Evolutionary conservation across 1,140 invertebrate genomes (phyloP).

Genomic region (Harlomillsia oculata): DNA sequence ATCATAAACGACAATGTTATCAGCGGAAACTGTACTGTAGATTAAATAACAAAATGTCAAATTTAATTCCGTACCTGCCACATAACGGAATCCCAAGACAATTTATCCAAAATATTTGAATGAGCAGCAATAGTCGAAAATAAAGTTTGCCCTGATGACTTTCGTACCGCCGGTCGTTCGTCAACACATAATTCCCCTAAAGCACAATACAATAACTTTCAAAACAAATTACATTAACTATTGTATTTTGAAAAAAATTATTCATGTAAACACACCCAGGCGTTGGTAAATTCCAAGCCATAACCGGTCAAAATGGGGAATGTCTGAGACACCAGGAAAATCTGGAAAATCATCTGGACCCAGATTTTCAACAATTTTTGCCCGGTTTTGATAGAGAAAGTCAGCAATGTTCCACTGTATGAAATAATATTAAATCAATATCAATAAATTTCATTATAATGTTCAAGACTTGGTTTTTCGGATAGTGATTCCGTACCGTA

Average conservation of each 20-base stretch:
- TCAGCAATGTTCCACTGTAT: constrained; percentile 97
- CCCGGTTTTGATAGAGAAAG: constrained; percentile 90
- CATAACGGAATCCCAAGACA: constrained; percentile 80
- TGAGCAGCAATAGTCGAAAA: constrained; percentile 96
- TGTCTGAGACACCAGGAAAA: constrained; percentile 68
- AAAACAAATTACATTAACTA: neutral
- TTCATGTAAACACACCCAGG: constrained; percentile 49
- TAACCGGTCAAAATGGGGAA: constrained; percentile 81
- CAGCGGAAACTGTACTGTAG: neutral
- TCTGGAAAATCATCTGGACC: constrained; percentile 53
- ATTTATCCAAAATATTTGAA: constrained; percentile 70
- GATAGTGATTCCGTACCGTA: constrained; percentile 60
- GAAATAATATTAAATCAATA: constrained; percentile 29
- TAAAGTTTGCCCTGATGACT: constrained; percentile 95
- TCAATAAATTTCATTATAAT: neutral
- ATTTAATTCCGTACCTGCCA: constrained; percentile 50
- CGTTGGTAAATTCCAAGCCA: constrained; percentile 92
- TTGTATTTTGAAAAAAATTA: neutral
- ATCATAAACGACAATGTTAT: neutral
- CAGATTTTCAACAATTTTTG: constrained; percentile 64
- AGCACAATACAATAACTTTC: too few relatives aligned
- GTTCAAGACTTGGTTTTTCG: neutral
- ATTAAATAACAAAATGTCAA: neutral
- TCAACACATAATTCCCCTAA: constrained; percentile 90
- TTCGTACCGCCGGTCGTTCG: constrained; percentile 83